These are phyloP conservation scores for Drosophila maculinotata DNA, from an alignment of 2,888 invertebrate genomes.

Conservation along the genomic window DNA sequence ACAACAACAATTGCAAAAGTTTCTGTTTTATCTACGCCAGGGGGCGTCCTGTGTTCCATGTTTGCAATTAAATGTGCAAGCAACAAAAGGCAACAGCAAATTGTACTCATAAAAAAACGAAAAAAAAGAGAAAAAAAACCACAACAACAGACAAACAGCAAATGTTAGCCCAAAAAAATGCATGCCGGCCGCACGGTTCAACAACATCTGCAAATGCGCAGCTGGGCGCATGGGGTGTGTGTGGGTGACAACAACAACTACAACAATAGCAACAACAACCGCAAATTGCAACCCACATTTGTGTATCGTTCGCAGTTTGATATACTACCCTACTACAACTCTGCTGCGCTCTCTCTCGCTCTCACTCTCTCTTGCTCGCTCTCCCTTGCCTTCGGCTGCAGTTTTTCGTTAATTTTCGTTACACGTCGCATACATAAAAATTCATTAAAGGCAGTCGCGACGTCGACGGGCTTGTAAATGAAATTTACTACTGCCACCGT, in stretches of 20 bases:
- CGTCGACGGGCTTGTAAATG: slow-evolving; percentile 67
- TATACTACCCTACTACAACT: slow-evolving; percentile 72
- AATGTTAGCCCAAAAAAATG: slow-evolving; percentile 65
- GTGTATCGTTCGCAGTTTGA: slow-evolving; percentile 66
- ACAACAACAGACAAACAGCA: slow-evolving; percentile 27
- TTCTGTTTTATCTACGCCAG: slow-evolving; percentile 53
- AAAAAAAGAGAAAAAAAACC: neutral
- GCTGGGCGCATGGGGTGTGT: slow-evolving; percentile 43
- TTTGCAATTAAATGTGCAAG: slow-evolving; percentile 77
- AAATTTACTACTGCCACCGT: slow-evolving; percentile 81
- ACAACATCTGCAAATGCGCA: slow-evolving; percentile 71
- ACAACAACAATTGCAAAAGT: slow-evolving; percentile 42
- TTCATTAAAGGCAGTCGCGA: slow-evolving; percentile 71
- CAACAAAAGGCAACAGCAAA: slow-evolving; percentile 68
- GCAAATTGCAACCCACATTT: slow-evolving; percentile 73
- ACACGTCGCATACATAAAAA: slow-evolving; percentile 77
- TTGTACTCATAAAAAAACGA: slow-evolving; percentile 48
- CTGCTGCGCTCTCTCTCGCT: slow-evolving; percentile 36
- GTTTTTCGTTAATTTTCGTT: slow-evolving; percentile 61
- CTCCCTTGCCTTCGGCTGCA: slow-evolving; percentile 61
- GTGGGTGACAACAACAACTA: slow-evolving; percentile 48
- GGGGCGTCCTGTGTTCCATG: slow-evolving; percentile 64
- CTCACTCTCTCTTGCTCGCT: slow-evolving; percentile 24
- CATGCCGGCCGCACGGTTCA: slow-evolving; percentile 75
- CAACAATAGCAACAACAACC: slow-evolving; percentile 35